Percentiles rank a stretch among this genome's conserved stretches.
Evolutionary conservation across 2,797 vertebrate species (phyloP).

Genomic region (Tapirus indicus): DNA sequence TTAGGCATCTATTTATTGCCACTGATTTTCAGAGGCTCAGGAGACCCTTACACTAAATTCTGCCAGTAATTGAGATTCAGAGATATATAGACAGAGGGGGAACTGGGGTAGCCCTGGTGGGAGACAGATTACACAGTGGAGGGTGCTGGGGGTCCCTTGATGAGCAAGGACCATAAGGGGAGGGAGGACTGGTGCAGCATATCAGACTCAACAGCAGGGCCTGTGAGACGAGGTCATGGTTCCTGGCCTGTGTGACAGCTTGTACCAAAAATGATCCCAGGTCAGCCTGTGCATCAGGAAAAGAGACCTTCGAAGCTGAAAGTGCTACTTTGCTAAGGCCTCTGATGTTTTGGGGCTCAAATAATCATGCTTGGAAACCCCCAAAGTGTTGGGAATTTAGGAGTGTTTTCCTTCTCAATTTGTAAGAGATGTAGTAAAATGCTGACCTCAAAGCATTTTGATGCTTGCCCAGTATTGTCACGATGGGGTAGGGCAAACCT

Average conservation of each 20-base stretch:
- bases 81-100: not conserved
- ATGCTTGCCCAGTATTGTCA: not conserved
- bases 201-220: not conserved
- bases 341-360: not conserved
- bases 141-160: not conserved
- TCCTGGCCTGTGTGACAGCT: not conserved
- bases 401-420: not conserved
- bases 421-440: not conserved
- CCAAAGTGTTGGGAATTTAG: not conserved
- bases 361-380: not conserved
- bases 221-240: not conserved
- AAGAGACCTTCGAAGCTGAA: not conserved
- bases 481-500: not conserved
- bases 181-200: not conserved
- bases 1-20: not conserved
- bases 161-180: not conserved
- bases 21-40: not conserved
- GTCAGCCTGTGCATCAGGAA: not conserved
- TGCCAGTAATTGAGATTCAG: not conserved
- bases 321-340: not conserved
- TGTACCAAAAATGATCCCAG: not conserved
- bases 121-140: not conserved
- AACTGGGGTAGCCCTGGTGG: not conserved
- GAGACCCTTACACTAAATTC: not conserved
- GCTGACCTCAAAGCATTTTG: not conserved